A percentile compares a stretch with the other conserved stretches of the same genome.
These are phyloP conservation scores for Oegoconia quadripuncta DNA, from an alignment of 2,888 invertebrate species.

Conservation along the genomic window DNA sequence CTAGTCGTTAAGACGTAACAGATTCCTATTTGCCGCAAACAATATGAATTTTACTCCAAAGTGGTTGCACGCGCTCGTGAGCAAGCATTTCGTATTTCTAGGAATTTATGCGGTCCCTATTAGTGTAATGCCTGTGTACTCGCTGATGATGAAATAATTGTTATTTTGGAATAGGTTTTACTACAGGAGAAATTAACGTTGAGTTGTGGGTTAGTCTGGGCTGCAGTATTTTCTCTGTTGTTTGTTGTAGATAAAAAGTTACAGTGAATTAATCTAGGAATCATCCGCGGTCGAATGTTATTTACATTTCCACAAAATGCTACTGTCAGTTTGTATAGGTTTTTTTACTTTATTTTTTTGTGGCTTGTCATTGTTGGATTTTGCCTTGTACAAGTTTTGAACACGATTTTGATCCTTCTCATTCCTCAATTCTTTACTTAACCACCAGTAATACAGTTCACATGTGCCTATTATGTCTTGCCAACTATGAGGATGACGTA, in stretches of 20 bases:
- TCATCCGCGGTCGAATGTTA: neutral
- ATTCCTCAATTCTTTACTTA: no score
- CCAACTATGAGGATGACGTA: no score
- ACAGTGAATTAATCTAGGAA: neutral
- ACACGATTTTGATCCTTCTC: no score
- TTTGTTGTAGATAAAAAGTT: neutral
- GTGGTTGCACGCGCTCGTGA: slow-evolving; percentile 29
- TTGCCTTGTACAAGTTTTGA: no score
- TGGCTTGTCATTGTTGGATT: no score
- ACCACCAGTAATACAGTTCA: no score
- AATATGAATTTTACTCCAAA: slow-evolving; percentile 23
- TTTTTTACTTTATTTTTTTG: no score
- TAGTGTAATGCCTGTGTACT: slow-evolving; percentile 25
- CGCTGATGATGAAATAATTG: slow-evolving; percentile 36
- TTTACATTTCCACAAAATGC: no score
- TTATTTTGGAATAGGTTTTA: slow-evolving; percentile 22
- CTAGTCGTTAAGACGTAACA: slow-evolving; percentile 32
- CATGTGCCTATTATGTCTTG: no score
- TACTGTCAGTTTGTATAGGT: no score
- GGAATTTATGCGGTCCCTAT: slow-evolving; percentile 24
- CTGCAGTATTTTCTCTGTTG: neutral
- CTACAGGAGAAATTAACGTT: neutral
- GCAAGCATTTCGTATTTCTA: slow-evolving; percentile 27
- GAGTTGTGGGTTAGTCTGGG: neutral
- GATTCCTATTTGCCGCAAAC: slow-evolving; percentile 34